Conservation (phyloP, 2,888 invertebrate genomes). For the Megaustenia siamemsis region DNA sequence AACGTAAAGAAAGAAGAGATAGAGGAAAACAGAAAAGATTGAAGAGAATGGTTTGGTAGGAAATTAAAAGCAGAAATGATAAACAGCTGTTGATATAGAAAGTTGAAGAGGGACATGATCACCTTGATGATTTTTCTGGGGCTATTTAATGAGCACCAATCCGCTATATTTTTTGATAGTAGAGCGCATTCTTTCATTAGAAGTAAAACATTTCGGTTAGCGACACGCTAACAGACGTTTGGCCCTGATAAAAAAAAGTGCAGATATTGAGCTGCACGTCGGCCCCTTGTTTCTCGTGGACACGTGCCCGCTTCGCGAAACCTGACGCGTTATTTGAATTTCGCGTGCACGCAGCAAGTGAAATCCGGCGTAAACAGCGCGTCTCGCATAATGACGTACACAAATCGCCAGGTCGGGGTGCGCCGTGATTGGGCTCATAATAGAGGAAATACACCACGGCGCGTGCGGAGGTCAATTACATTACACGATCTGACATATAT, state of each 20-base stretch:
- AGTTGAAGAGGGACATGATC: too few species aligned
- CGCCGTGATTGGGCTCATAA: not conserved
- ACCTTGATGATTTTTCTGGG: too few species aligned
- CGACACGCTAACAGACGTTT: too few species aligned
- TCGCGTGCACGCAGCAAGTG: constrained; percentile 33
- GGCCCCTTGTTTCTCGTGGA: not conserved
- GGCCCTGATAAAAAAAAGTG: constrained; percentile 36
- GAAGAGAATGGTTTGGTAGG: too few species aligned
- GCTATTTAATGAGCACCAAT: too few species aligned
- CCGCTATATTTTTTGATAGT: too few species aligned
- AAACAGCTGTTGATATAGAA: too few species aligned
- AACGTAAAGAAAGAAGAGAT: too few species aligned
- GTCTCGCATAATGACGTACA: constrained; percentile 8
- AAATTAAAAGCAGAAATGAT: too few species aligned
- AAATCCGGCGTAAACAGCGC: constrained; percentile 33
- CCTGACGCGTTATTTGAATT: constrained; percentile 41
- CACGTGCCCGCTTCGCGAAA: constrained; percentile 3
- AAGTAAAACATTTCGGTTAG: too few species aligned
- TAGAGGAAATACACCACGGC: not conserved
- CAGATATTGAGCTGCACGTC: not conserved
- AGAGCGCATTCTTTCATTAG: too few species aligned
- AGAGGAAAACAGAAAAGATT: too few species aligned
- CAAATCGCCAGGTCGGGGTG: constrained; percentile 11
- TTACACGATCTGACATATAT: constrained; percentile 38
- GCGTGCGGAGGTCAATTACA: constrained; percentile 43